Evolutionary conservation across 1,140 invertebrate genomes (phyloP).

Genomic region (Orchesella cincta): DNA sequence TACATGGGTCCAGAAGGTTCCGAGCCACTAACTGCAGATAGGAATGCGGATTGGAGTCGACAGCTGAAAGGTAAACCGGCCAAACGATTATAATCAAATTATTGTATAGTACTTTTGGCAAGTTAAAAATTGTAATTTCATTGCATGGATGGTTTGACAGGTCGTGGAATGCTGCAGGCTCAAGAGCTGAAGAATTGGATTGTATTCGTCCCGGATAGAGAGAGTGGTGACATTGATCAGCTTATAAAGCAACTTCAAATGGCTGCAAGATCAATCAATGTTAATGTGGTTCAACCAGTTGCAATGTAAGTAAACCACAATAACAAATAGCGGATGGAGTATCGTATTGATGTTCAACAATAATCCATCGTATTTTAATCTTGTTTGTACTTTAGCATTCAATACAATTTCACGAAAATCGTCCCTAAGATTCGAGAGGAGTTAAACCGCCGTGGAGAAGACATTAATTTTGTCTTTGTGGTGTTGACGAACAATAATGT

Average conservation of each 20-base stretch:
- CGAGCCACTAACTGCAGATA: constrained; percentile 27
- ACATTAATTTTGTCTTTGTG: constrained; percentile 38
- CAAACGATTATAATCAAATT: neutral
- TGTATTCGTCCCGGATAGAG: constrained; percentile 53
- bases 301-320: constrained; percentile 39
- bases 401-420: neutral
- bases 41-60: constrained; percentile 42
- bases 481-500: constrained; percentile 69
- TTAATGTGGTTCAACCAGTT: neutral
- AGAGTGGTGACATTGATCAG: neutral
- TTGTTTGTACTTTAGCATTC: neutral
- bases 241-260: constrained; percentile 9
- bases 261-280: neutral
- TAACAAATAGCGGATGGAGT: too few relatives aligned
- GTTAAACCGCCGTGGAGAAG: neutral
- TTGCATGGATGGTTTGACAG: neutral
- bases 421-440: neutral
- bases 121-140: neutral
- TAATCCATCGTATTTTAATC: neutral
- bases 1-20: neutral
- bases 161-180: neutral
- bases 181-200: constrained; percentile 54
- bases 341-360: too few relatives aligned
- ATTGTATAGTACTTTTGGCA: neutral
- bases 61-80: constrained; percentile 34